Conservation (phyloP, 2,113 vertebrate genomes). For the Passer montanus region DNA sequence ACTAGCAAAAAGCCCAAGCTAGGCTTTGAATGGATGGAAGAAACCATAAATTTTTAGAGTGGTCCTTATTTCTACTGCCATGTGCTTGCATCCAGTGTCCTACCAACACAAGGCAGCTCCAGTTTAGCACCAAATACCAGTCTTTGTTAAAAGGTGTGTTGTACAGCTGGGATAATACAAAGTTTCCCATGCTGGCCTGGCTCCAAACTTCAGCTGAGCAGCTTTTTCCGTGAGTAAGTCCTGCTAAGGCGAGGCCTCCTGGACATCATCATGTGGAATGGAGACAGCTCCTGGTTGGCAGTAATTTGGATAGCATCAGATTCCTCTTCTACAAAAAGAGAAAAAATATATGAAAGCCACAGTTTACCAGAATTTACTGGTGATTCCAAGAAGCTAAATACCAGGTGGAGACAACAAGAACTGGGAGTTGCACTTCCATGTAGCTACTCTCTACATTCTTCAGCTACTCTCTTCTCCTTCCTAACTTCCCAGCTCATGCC, state of each 20-base stretch:
- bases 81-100: neutral
- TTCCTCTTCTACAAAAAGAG: constrained; percentile 39
- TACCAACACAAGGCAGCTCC: neutral
- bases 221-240: constrained; percentile 87
- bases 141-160: neutral
- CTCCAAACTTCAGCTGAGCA: constrained; percentile 70
- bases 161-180: neutral
- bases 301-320: neutral
- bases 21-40: neutral
- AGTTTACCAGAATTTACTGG: neutral
- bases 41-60: neutral
- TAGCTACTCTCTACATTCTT: neutral
- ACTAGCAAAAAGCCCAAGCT: neutral
- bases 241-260: constrained; percentile 61
- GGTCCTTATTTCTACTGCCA: neutral
- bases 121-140: neutral
- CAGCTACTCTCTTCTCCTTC: neutral
- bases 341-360: neutral
- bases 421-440: neutral
- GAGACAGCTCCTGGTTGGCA: constrained; percentile 69
- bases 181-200: neutral
- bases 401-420: neutral
- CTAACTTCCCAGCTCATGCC: neutral
- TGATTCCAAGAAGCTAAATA: neutral
- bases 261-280: constrained; percentile 57